Evolutionary conservation across 2,113 vertebrate genomes (phyloP).

Genomic region (Amphilophus citrinellus): DNA sequence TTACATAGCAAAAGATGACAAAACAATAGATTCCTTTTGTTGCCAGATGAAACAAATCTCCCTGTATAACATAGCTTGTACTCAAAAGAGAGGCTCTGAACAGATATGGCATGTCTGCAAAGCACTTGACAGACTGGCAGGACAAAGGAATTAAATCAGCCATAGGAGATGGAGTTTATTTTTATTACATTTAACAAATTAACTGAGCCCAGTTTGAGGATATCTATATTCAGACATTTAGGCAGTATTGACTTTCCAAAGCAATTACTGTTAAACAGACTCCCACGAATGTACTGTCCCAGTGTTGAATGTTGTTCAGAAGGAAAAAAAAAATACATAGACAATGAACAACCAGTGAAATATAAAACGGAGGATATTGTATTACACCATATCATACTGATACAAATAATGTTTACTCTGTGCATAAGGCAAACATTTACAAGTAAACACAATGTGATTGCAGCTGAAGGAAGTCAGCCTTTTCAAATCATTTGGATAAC

Average conservation of each 20-base stretch:
- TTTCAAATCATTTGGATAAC: neutral
- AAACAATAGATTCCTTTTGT: neutral
- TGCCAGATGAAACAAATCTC: constrained; percentile 31
- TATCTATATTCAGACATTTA: constrained; percentile 50
- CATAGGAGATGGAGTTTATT: constrained; percentile 26
- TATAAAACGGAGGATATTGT: constrained; percentile 1
- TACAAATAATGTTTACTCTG: neutral
- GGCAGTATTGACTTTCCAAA: constrained; percentile 24
- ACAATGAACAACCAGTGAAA: neutral
- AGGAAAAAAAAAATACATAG: neutral
- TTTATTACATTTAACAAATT: constrained; percentile 46
- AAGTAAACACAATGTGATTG: neutral
- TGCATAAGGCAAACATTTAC: neutral
- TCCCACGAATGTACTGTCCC: constrained; percentile 10
- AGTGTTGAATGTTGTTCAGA: neutral
- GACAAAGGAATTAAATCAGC: constrained; percentile 44
- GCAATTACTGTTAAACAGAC: constrained; percentile 35
- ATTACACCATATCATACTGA: neutral
- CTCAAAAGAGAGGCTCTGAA: constrained; percentile 31
- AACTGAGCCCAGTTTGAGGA: constrained; percentile 31
- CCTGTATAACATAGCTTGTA: neutral
- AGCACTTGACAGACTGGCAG: constrained; percentile 47
- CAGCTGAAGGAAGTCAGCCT: neutral
- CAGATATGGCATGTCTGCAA: constrained; percentile 18
- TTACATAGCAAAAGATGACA: neutral